These are phyloP conservation scores for Hypena proboscidalis DNA, from an alignment of 2,888 invertebrate genomes.

Conservation along the genomic window DNA sequence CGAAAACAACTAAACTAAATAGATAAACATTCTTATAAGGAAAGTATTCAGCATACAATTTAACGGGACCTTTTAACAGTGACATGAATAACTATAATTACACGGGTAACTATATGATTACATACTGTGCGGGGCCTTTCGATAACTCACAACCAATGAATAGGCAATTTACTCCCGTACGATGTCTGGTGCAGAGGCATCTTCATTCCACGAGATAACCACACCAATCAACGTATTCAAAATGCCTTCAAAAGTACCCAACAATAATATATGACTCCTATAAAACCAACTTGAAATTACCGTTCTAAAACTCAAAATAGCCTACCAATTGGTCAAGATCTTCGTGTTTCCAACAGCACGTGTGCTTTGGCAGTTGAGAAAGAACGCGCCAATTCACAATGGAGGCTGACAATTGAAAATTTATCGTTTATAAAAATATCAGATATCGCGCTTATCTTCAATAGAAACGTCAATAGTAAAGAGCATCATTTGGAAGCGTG, in stretches of 20 bases:
- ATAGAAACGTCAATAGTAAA: constrained; percentile 76
- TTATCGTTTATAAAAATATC: constrained; percentile 77
- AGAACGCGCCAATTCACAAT: constrained; percentile 65
- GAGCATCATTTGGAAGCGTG: constrained; percentile 68
- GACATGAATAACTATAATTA: constrained; percentile 41
- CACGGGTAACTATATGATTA: constrained; percentile 61
- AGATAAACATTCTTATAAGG: constrained; percentile 6
- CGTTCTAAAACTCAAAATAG: constrained; percentile 10
- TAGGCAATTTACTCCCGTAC: constrained; percentile 67
- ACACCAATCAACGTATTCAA: constrained; percentile 55
- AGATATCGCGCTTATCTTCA: constrained; percentile 59
- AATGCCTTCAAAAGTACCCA: constrained; percentile 49
- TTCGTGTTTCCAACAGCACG: constrained; percentile 6
- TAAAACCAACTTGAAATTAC: constrained; percentile 21
- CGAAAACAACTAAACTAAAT: neutral
- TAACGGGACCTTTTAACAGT: constrained; percentile 28
- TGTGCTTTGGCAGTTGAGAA: constrained; percentile 38
- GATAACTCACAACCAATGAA: constrained; percentile 53
- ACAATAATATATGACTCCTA: constrained; percentile 26
- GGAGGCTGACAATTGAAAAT: constrained; percentile 67
- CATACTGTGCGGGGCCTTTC: constrained; percentile 55
- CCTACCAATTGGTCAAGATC: neutral
- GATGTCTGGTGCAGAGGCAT: constrained; percentile 37
- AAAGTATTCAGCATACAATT: constrained; percentile 33
- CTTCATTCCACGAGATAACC: constrained; percentile 52